These are phyloP conservation scores for Chaetodon auriga DNA, from an alignment of 2,113 vertebrate genomes.

Conservation along the genomic window DNA sequence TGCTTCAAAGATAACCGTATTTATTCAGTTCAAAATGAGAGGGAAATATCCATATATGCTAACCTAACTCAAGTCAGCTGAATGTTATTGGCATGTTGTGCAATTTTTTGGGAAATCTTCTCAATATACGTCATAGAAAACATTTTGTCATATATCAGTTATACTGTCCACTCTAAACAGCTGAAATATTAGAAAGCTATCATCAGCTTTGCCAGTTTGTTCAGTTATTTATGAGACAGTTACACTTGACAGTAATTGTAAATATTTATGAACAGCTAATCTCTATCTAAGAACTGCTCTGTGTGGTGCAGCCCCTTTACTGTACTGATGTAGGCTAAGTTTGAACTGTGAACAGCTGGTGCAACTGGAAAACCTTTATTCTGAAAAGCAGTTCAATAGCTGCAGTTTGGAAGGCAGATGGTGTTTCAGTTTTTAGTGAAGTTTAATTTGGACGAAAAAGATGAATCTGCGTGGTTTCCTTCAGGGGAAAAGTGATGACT, in stretches of 20 bases:
- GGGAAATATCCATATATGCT: too few species aligned
- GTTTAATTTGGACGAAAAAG: background rate
- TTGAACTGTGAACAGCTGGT: background rate
- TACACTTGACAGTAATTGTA: too few species aligned
- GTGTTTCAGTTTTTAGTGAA: background rate
- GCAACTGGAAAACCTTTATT: background rate
- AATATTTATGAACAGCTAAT: background rate
- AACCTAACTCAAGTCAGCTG: too few species aligned
- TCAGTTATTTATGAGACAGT: background rate
- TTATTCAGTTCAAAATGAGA: background rate
- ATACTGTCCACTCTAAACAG: background rate
- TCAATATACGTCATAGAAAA: background rate
- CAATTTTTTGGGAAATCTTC: too few species aligned
- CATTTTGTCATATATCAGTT: background rate
- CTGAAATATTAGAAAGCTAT: background rate
- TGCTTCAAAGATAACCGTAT: background rate
- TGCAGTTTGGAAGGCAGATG: too few species aligned
- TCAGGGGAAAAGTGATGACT: background rate
- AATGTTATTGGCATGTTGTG: too few species aligned
- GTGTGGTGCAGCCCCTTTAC: background rate
- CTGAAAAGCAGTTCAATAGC: background rate
- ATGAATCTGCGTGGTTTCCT: background rate
- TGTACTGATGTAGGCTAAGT: background rate
- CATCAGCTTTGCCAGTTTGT: background rate
- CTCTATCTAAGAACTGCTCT: background rate